phyloP scores from a whole-genome alignment of 2,888 invertebrate species.

The Rhimphoctona megacephalus region DNA sequence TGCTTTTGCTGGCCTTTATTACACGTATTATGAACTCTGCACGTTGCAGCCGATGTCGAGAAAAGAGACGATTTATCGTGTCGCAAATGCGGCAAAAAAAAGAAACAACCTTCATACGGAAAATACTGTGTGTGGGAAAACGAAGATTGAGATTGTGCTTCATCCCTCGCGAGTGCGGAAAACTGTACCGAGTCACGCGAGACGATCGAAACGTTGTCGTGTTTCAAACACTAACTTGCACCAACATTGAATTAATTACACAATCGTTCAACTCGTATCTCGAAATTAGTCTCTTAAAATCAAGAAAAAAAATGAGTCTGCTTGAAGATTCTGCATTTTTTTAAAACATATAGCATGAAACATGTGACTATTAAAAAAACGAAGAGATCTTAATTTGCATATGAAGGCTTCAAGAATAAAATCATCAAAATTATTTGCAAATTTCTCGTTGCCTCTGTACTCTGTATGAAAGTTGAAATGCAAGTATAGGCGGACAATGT shows the following conservation, averaged over 20 bases:
- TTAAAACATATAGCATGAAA: background rate
- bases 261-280: constrained; percentile 35
- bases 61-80: constrained; percentile 54
- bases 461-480: background rate
- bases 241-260: constrained; percentile 46
- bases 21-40: constrained; percentile 55
- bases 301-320: constrained; percentile 13
- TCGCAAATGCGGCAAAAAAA: constrained; percentile 19
- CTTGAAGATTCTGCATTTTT: background rate
- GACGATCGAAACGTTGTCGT: constrained; percentile 51
- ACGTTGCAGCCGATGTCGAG: constrained; percentile 25
- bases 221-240: constrained; percentile 40
- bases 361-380: background rate
- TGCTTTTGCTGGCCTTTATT: constrained; percentile 47
- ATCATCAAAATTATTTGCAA: background rate
- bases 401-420: background rate
- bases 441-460: background rate
- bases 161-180: constrained; percentile 54
- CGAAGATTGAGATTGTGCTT: constrained; percentile 62
- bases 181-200: constrained; percentile 64
- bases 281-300: constrained; percentile 14
- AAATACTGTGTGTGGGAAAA: constrained; percentile 63
- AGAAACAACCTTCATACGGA: constrained; percentile 33
- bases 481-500: no score
- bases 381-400: background rate